phyloP scores from a whole-genome alignment of 2,797 vertebrate genomes.

The Lophotriccus pileatus region DNA sequence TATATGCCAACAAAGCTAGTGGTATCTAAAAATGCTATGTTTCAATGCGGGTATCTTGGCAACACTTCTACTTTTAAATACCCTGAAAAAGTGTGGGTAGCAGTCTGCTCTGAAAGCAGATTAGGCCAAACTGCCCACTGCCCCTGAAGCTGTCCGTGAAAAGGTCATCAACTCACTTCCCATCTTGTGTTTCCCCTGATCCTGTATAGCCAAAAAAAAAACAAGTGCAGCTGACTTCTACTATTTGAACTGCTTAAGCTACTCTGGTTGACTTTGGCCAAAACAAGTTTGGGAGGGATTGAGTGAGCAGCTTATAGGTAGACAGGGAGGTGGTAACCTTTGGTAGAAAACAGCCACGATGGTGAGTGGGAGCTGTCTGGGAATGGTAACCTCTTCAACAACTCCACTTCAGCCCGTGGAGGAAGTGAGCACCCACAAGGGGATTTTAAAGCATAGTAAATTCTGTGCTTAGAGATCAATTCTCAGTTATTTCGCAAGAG shows the following conservation, averaged over 20 bases:
- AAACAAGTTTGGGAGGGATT: neutral
- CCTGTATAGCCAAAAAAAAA: neutral
- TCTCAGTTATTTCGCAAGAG: conserved; percentile 25
- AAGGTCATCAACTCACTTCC: neutral
- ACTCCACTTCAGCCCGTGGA: neutral
- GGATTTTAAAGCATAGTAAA: neutral
- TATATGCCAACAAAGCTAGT: neutral
- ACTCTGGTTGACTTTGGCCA: neutral
- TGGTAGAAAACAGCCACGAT: neutral
- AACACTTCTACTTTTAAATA: neutral
- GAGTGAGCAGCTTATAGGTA: neutral
- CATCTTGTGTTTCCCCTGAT: conserved; percentile 1
- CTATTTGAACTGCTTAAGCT: conserved; percentile 13
- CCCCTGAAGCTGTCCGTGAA: neutral
- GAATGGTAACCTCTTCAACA: neutral
- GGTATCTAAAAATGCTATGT: neutral
- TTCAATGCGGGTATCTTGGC: neutral
- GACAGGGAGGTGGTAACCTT: neutral
- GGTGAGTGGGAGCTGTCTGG: neutral
- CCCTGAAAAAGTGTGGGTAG: neutral
- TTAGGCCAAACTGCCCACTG: neutral
- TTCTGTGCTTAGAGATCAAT: neutral
- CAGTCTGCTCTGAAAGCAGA: neutral
- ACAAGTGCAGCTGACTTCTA: neutral
- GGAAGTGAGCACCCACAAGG: neutral